These are phyloP conservation scores for Hemibagrus wyckioides DNA, from an alignment of 2,113 vertebrate species.

Conservation along the genomic window DNA sequence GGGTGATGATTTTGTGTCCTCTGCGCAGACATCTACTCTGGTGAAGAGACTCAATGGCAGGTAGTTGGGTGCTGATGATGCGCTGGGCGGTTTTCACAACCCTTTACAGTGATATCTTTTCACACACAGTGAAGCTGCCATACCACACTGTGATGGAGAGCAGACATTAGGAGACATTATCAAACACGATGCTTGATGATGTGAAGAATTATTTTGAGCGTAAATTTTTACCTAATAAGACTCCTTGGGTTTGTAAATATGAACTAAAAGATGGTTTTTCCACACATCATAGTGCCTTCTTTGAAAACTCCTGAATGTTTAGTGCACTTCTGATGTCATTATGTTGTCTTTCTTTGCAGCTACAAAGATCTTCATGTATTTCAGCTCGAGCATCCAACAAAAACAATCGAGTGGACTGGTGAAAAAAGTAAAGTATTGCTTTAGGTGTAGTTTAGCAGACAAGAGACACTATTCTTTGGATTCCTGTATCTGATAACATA, in stretches of 20 bases:
- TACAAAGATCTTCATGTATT: constrained; percentile 75
- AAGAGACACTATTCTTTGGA: neutral
- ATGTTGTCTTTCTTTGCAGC: constrained; percentile 52
- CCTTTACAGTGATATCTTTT: no score
- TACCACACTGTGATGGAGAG: no score
- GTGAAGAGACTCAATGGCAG: no score
- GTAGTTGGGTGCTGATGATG: no score
- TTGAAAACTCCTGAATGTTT: neutral
- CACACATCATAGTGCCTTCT: neutral
- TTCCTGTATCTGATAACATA: neutral
- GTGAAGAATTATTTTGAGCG: neutral
- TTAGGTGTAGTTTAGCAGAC: neutral
- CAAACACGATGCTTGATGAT: neutral
- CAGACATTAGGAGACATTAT: neutral
- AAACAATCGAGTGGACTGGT: constrained; percentile 73
- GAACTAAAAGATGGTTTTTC: neutral
- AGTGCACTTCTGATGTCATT: neutral
- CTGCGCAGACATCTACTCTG: no score
- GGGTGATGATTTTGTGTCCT: no score
- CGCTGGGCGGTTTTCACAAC: no score
- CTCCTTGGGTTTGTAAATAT: neutral
- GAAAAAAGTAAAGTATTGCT: constrained; percentile 62
- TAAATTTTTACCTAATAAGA: neutral
- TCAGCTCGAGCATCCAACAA: constrained; percentile 73
- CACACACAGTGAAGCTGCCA: no score